Evolutionary conservation across 2,113 vertebrate genomes (phyloP).

Genomic region (Rhipidura dahli): DNA sequence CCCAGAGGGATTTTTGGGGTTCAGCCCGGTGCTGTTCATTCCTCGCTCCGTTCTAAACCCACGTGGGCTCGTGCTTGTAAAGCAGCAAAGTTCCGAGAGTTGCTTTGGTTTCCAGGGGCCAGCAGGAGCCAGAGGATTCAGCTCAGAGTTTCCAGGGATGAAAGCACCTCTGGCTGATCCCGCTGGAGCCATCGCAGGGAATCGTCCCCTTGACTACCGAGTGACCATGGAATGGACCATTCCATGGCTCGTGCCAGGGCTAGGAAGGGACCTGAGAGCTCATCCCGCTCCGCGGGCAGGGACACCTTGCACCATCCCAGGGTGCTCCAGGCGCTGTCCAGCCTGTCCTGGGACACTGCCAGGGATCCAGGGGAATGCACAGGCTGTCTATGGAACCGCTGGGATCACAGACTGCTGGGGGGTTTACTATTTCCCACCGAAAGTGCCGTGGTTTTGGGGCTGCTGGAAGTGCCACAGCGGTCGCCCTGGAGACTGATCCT

Average conservation of each 20-base stretch:
- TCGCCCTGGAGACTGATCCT: background rate
- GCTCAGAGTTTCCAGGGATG: too few species aligned
- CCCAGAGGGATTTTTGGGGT: background rate
- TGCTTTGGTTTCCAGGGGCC: background rate
- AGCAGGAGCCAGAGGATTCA: background rate
- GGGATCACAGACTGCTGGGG: background rate
- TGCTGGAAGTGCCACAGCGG: background rate
- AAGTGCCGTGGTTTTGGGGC: background rate
- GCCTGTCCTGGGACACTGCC: background rate
- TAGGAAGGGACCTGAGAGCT: background rate
- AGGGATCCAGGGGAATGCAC: too few species aligned
- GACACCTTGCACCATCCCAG: too few species aligned
- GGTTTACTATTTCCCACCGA: background rate
- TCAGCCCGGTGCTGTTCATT: accelerated
- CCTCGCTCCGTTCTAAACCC: accelerated
- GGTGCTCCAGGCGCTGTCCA: background rate
- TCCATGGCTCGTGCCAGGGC: background rate
- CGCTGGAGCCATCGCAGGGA: background rate
- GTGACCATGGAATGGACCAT: background rate
- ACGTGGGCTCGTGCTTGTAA: accelerated
- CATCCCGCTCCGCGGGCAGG: background rate
- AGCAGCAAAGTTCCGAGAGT: too few species aligned
- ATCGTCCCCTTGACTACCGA: too few species aligned
- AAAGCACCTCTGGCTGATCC: background rate
- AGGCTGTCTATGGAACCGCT: background rate